Evolutionary conservation across 2,797 vertebrate species (phyloP).

Genomic region (Cyprinodon diabolis): DNA sequence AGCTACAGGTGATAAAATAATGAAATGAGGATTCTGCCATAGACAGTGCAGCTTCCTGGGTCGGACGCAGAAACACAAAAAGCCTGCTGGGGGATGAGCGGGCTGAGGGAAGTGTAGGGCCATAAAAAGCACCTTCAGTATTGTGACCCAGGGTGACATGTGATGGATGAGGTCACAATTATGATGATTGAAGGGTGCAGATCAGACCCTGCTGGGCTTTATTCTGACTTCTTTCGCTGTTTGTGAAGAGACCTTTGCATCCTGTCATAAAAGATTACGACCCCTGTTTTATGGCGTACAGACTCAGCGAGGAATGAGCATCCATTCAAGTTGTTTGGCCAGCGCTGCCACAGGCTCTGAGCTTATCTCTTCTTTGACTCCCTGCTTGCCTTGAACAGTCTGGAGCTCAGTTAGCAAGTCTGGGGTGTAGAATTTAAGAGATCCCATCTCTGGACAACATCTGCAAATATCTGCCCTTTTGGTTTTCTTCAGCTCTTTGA

Average conservation of each 20-base stretch:
- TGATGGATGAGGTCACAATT: slow-evolving; percentile 91
- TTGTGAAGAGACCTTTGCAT: slow-evolving; percentile 92
- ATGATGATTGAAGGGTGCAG: slow-evolving; percentile 86
- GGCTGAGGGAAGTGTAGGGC: slow-evolving; percentile 84
- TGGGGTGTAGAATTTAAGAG: slow-evolving; percentile 68
- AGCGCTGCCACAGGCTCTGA: slow-evolving; percentile 83
- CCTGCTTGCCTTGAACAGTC: slow-evolving; percentile 81
- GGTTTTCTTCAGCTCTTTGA: slow-evolving; percentile 69
- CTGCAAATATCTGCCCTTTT: slow-evolving; percentile 73
- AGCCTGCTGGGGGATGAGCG: slow-evolving; percentile 81
- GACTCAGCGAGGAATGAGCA: slow-evolving; percentile 86
- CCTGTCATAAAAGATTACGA: slow-evolving; percentile 99
- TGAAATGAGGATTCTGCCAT: slow-evolving; percentile 78
- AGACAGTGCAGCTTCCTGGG: slow-evolving; percentile 85
- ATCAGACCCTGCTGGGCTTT: slow-evolving; percentile 92
- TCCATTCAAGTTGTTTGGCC: slow-evolving; percentile 88
- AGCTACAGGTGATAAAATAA: slow-evolving; percentile 86
- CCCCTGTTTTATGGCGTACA: slow-evolving; percentile 90
- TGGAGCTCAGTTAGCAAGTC: slow-evolving; percentile 75
- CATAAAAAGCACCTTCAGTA: slow-evolving; percentile 88
- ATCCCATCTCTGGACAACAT: slow-evolving; percentile 77
- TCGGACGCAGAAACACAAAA: slow-evolving; percentile 84
- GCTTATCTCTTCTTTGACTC: slow-evolving; percentile 85
- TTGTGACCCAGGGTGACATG: slow-evolving; percentile 86
- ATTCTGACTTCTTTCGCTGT: slow-evolving; percentile 88